Evolutionary conservation across 2,888 invertebrate species (phyloP), one percentile per base, ranked within the genome.

Genomic region (Metacarcinus magister): DNA sequence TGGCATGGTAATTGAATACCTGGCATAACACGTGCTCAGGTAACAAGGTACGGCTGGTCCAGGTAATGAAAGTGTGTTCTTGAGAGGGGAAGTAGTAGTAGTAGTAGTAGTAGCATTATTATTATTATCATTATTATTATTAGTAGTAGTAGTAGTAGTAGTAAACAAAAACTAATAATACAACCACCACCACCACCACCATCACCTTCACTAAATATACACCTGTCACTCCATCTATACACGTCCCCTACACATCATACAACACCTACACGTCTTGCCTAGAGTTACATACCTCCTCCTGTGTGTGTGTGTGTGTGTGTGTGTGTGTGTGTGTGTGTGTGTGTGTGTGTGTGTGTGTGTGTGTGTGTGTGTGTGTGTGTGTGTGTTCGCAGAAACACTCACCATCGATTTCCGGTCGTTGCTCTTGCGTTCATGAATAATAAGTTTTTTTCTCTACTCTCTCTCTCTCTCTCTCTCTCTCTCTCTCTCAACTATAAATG

Each of bases 361-460:
- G 54, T 54, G 67, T 67, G 67, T 67, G 67, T 67, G 67, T 67
- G 67, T 67, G 67, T 67, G 23, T n/a, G n/a, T 67, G 67, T 23
- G 67, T 67, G 67, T 19, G 67, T 67, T 67, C 67, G 10, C 54
- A 54, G 54, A 54, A 54, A 54, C 54, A 54, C 54, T 67, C 67
- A n/a, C 67, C 67, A 67, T 67, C 67, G 67, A 67, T 67, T 67
- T 67, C 67, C 67, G 67, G 67, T 67, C n/a, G 67, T 67, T 67
- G 67, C 67, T 67, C n/a, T n/a, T 67, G n/a, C 67, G 23, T 23
- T n/a, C 67, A 67, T 67, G 67, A 67, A 67, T 67, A 67, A 67
- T 67, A n/a, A 67, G 5, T 67, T 67, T 67, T 67, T 67, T n/a
- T n/a, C 5, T 23, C 67, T 2, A 16, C 67, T 67, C 8, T 54